Evolutionary conservation across 2,888 invertebrate genomes (phyloP).

Genomic region (Diloba caeruleocephala): DNA sequence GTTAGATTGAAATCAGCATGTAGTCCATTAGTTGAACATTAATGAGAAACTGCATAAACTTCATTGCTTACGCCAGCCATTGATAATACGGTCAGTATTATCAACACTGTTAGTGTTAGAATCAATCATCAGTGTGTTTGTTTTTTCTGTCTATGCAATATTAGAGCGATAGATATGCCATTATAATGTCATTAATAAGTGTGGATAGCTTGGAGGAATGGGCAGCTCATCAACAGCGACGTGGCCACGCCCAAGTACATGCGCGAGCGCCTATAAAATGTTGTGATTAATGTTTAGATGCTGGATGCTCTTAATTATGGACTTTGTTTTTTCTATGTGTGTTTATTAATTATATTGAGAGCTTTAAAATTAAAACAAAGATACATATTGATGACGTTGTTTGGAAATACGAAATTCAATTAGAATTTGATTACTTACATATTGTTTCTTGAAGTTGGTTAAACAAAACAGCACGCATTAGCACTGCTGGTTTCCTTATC

Average conservation of each 20-base stretch:
- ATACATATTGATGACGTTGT: no score
- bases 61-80: conserved; percentile 15
- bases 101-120: conserved; percentile 37
- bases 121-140: conserved; percentile 53
- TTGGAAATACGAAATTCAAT: no score
- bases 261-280: conserved; percentile 41
- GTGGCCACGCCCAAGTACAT: conserved; percentile 44
- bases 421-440: no score
- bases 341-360: no score
- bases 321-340: conserved; percentile 8
- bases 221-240: conserved; percentile 9
- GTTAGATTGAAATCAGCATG: conserved; percentile 3
- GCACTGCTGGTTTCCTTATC: conserved; percentile 2
- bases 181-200: conserved; percentile 46
- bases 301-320: conserved; percentile 6
- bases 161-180: conserved; percentile 41
- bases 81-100: no score
- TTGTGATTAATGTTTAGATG: conserved; percentile 38
- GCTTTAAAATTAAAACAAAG: background rate
- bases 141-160: conserved; percentile 43
- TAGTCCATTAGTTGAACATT: conserved; percentile 27
- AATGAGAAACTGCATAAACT: conserved; percentile 32
- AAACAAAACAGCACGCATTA: no score
- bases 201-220: conserved; percentile 45
- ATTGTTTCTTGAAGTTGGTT: no score